Evolutionary conservation across 2,888 invertebrate genomes (phyloP).

Genomic region (Drosophila antonietae): DNA sequence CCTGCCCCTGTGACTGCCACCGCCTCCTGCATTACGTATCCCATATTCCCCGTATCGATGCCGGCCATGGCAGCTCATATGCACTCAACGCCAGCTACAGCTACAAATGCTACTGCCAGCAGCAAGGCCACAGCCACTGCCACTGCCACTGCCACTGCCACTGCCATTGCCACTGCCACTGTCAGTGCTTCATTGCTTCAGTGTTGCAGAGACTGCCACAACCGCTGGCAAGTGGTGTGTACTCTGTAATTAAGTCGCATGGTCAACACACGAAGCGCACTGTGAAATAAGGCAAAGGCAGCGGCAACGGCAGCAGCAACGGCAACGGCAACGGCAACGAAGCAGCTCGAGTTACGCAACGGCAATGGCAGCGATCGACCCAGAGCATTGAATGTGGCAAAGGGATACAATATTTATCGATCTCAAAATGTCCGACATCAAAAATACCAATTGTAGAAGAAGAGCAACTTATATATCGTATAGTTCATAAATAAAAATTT

Average conservation of each 20-base stretch:
- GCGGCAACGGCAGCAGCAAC: conserved; percentile 12
- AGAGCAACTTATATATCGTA: neutral
- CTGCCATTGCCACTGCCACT: conserved; percentile 6
- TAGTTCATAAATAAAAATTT: too few relatives aligned
- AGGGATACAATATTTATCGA: neutral
- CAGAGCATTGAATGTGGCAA: neutral
- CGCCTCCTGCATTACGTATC: neutral
- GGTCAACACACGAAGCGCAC: conserved; percentile 31
- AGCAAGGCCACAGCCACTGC: conserved; percentile 50
- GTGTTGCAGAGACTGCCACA: conserved; percentile 15
- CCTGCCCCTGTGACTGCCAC: neutral
- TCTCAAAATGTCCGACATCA: conserved; percentile 16
- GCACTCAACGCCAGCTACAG: conserved; percentile 29
- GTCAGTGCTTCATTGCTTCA: neutral
- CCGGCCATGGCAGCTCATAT: conserved; percentile 19
- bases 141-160: conserved; percentile 24
- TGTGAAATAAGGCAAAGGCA: conserved; percentile 18
- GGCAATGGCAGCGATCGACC: conserved; percentile 23
- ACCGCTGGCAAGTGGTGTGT: conserved; percentile 27
- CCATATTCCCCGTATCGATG: conserved; percentile 2
- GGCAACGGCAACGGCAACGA: conserved; percentile 19
- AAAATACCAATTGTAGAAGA: neutral
- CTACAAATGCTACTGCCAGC: conserved; percentile 31
- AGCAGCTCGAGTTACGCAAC: conserved; percentile 23
- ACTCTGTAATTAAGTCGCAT: conserved; percentile 71